Conservation (phyloP, 1,140 invertebrate species). For the Apolygus lucorum region DNA sequence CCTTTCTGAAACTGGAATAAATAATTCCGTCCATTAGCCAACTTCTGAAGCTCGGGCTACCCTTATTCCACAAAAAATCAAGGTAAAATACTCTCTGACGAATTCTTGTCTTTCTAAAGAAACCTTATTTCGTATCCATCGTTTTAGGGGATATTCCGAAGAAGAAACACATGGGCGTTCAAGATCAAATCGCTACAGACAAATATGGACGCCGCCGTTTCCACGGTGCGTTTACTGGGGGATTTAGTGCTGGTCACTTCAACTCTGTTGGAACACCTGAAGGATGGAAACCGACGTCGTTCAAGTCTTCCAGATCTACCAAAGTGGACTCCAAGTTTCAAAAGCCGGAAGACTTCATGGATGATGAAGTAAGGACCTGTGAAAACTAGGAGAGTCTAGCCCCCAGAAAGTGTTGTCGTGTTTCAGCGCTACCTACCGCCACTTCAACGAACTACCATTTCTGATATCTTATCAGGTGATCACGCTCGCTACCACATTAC, state of each 20-base stretch:
- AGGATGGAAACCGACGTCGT: constrained; percentile 87
- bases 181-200: constrained; percentile 87
- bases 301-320: constrained; percentile 76
- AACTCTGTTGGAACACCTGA: constrained; percentile 93
- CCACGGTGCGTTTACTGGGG: constrained; percentile 98
- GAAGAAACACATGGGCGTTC: constrained; percentile 71
- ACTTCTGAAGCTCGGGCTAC: background rate
- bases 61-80: background rate
- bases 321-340: constrained; percentile 49
- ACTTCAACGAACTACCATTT: no score
- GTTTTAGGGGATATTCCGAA: constrained; percentile 60
- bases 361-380: constrained; percentile 75
- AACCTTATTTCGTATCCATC: background rate
- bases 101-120: background rate
- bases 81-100: background rate
- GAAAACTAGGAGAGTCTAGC: no score
- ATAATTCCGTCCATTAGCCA: background rate
- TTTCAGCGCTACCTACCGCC: no score
- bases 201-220: constrained; percentile 83
- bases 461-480: no score
- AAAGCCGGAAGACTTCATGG: constrained; percentile 93
- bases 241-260: constrained; percentile 96
- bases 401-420: no score
- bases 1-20: background rate
- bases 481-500: no score